phyloP scores from a whole-genome alignment of 2,888 invertebrate species.

The Perizoma affinitatum region DNA sequence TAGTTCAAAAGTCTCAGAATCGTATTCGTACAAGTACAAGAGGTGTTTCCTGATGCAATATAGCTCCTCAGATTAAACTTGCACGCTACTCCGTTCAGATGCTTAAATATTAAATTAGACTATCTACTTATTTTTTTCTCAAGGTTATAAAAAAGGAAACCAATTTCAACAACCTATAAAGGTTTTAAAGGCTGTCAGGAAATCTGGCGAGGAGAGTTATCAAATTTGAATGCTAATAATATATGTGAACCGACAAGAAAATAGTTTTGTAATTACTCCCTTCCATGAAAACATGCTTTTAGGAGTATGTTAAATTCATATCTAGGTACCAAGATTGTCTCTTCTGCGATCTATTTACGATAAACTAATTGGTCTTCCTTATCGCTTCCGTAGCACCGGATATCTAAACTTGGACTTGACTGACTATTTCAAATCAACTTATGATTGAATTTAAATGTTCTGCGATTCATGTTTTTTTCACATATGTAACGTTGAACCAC shows the following conservation, averaged over 20 bases:
- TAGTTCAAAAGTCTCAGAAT: slow-evolving; percentile 6
- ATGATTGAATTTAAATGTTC: too few relatives aligned
- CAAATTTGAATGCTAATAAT: too few relatives aligned
- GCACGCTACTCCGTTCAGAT: slow-evolving; percentile 43
- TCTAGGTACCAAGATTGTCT: not conserved
- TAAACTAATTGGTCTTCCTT: slow-evolving; percentile 8
- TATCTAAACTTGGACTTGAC: too few relatives aligned
- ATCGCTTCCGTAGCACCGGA: slow-evolving; percentile 9
- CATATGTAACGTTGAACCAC: too few relatives aligned
- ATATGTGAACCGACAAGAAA: too few relatives aligned
- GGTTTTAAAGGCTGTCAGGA: too few relatives aligned
- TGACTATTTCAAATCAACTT: too few relatives aligned
- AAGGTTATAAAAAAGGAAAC: slow-evolving; percentile 33
- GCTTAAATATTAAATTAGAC: slow-evolving; percentile 47
- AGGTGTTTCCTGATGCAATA: slow-evolving; percentile 56
- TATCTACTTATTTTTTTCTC: slow-evolving; percentile 28
- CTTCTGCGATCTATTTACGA: not conserved
- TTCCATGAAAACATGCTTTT: too few relatives aligned
- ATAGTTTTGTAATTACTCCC: too few relatives aligned
- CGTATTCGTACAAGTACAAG: slow-evolving; percentile 19
- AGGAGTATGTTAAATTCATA: too few relatives aligned
- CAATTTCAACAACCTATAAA: slow-evolving; percentile 15
- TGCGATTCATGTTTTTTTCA: too few relatives aligned
- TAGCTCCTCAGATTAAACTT: slow-evolving; percentile 54
- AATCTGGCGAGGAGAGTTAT: too few relatives aligned